phyloP scores from a whole-genome alignment of 2,888 invertebrate genomes.

The Drosophila percnosoma region DNA sequence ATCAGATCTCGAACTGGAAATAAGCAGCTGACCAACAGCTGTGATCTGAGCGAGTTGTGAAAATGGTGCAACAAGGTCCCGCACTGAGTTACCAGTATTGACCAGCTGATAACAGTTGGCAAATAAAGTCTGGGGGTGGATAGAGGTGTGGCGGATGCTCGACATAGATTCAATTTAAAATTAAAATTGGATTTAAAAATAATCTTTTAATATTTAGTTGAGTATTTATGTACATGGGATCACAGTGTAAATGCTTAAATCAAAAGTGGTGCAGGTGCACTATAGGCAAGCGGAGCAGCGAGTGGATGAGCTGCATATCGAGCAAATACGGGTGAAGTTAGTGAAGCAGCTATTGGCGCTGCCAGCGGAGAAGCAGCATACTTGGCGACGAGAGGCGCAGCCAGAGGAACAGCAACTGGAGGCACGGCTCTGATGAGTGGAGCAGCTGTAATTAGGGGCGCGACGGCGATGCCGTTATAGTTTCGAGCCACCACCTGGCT shows the following conservation, averaged over 20 bases:
- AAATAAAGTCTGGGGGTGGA: not conserved
- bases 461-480: constrained; percentile 66
- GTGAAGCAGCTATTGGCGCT: constrained; percentile 17
- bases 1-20: no score
- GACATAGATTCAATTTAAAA: not conserved
- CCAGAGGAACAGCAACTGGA: constrained; percentile 39
- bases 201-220: not conserved
- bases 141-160: not conserved
- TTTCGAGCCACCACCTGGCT: constrained; percentile 69
- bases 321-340: constrained; percentile 33
- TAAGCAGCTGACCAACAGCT: not conserved
- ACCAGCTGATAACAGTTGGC: not conserved
- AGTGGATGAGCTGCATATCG: constrained; percentile 27
- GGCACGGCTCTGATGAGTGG: constrained; percentile 35
- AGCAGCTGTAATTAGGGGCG: constrained; percentile 55
- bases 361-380: constrained; percentile 34
- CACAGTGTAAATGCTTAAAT: constrained; percentile 23
- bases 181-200: not conserved
- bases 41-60: not conserved
- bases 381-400: constrained; percentile 33
- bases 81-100: not conserved
- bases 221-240: constrained; percentile 13
- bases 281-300: constrained; percentile 25
- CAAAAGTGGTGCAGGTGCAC: constrained; percentile 26
- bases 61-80: not conserved